phyloP scores from a whole-genome alignment of 2,113 vertebrate genomes.

The Megaleporinus macrocephalus region DNA sequence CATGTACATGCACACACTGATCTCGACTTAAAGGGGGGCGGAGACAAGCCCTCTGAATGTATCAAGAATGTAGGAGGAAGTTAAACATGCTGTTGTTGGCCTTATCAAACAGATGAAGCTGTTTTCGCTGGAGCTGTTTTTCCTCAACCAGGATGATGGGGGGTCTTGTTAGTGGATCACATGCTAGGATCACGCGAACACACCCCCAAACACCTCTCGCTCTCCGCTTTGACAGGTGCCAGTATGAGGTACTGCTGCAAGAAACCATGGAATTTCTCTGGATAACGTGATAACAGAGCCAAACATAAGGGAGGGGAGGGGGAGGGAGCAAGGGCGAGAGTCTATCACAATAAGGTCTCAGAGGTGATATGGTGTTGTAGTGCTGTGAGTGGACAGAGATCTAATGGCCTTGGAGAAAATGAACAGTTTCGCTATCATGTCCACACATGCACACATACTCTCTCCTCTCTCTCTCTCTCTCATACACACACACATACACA shows the following conservation, averaged over 20 bases:
- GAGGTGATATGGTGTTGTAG: constrained; percentile 27
- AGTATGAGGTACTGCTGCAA: constrained; percentile 2
- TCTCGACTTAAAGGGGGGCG: too few relatives aligned
- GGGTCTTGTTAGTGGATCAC: neutral
- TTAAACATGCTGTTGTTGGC: neutral
- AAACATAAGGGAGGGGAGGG: constrained; percentile 20
- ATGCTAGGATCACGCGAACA: constrained; percentile 31
- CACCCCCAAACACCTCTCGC: constrained; percentile 26
- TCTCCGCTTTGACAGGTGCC: constrained; percentile 24
- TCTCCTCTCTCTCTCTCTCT: neutral
- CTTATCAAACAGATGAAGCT: constrained; percentile 13
- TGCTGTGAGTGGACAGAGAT: constrained; percentile 18
- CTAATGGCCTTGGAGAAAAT: neutral
- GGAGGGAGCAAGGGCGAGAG: neutral
- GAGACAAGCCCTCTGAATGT: neutral
- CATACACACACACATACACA: constrained; percentile 20
- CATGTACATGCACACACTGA: neutral
- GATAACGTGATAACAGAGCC: constrained; percentile 17
- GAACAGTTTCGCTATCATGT: constrained; percentile 13
- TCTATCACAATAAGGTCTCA: neutral
- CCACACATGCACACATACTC: neutral
- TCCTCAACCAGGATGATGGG: constrained; percentile 38
- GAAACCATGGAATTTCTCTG: constrained; percentile 14
- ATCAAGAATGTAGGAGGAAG: neutral
- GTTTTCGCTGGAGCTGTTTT: constrained; percentile 4